These are phyloP conservation scores for Prinia subflava DNA, from an alignment of 2,113 vertebrate species.

Conservation along the genomic window DNA sequence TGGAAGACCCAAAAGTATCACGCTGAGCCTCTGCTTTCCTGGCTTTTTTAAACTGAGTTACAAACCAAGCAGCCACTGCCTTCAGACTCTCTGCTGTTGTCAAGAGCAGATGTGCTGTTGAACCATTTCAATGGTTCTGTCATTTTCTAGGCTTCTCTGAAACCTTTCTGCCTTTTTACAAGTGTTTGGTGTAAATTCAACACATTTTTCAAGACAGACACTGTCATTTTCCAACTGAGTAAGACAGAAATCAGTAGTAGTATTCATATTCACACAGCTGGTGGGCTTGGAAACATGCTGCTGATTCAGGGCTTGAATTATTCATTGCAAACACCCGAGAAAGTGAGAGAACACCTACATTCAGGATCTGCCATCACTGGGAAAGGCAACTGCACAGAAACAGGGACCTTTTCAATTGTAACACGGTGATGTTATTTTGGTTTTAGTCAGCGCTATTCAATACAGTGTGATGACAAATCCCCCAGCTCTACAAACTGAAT, in stretches of 20 bases:
- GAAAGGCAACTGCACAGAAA: background rate
- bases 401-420: background rate
- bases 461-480: background rate
- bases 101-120: background rate
- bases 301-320: conserved; percentile 32
- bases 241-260: background rate
- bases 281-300: background rate
- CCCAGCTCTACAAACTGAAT: background rate
- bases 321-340: background rate
- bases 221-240: background rate
- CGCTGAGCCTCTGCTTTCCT: background rate
- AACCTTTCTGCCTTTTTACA: background rate
- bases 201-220: background rate
- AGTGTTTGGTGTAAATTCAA: background rate
- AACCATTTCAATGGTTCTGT: background rate
- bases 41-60: background rate
- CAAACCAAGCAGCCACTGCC: background rate
- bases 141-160: background rate
- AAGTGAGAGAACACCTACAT: background rate
- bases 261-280: background rate
- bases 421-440: background rate
- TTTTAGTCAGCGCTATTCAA: background rate
- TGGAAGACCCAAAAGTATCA: background rate
- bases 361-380: background rate
- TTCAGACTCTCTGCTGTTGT: background rate